Conservation (phyloP, 2,888 invertebrate genomes). For the Lasioglossum marginatum region DNA sequence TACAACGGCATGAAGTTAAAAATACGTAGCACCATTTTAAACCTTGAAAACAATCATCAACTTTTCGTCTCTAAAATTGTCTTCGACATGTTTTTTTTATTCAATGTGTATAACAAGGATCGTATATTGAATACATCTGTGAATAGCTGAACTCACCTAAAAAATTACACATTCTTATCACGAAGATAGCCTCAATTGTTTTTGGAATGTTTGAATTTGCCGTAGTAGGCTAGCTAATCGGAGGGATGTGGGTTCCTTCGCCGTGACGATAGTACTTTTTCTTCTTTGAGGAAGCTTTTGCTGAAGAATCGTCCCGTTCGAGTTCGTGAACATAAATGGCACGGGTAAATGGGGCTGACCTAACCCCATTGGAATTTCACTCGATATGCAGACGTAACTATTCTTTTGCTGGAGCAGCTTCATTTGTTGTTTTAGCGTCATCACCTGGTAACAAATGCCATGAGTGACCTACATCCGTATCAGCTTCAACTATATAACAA, state of each 20-base stretch:
- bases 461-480: background rate
- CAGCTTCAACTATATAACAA: background rate
- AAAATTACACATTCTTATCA: slow-evolving; percentile 25
- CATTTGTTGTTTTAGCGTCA: slow-evolving; percentile 78
- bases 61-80: slow-evolving; percentile 1
- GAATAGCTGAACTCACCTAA: slow-evolving; percentile 23
- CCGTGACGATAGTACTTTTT: slow-evolving; percentile 28
- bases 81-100: background rate
- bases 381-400: slow-evolving; percentile 78
- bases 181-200: slow-evolving; percentile 69
- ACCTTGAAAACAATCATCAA: background rate
- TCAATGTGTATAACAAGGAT: background rate
- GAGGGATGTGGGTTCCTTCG: slow-evolving; percentile 72
- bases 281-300: slow-evolving; percentile 35
- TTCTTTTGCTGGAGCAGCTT: slow-evolving; percentile 75
- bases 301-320: slow-evolving; percentile 30
- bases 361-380: slow-evolving; percentile 53
- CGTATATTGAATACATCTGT: slow-evolving; percentile 2
- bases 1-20: slow-evolving; percentile 1
- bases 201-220: slow-evolving; percentile 81
- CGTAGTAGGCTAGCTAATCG: slow-evolving; percentile 76
- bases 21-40: background rate
- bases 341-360: slow-evolving; percentile 31
- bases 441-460: slow-evolving; percentile 69
- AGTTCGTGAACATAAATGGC: slow-evolving; percentile 31